phyloP scores from a whole-genome alignment of 2,113 vertebrate genomes.

The Pelobates fuscus region DNA sequence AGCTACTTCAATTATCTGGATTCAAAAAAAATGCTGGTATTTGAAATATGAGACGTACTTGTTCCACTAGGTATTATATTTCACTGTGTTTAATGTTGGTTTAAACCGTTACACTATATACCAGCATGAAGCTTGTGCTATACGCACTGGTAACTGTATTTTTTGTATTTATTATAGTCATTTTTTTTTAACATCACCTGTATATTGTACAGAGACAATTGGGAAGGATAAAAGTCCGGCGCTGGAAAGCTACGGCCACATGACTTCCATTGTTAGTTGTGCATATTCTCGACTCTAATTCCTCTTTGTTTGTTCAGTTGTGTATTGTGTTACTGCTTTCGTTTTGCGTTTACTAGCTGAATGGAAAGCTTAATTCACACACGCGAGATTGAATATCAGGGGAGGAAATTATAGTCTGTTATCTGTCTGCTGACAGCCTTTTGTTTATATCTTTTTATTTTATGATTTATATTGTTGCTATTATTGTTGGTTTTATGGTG shows the following conservation, averaged over 20 bases:
- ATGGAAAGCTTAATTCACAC: conserved; percentile 63
- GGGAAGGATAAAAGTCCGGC: conserved; percentile 47
- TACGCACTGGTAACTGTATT: neutral
- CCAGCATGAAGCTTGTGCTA: too few species aligned
- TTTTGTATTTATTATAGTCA: neutral
- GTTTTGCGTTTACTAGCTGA: conserved; percentile 66
- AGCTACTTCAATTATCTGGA: too few species aligned
- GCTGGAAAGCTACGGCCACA: conserved; percentile 43
- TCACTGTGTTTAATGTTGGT: too few species aligned
- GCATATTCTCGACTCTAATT: conserved; percentile 73
- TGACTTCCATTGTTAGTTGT: conserved; percentile 63
- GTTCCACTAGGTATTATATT: too few species aligned
- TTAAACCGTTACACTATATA: too few species aligned
- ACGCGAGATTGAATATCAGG: conserved; percentile 56
- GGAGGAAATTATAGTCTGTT: conserved; percentile 59
- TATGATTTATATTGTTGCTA: conserved; percentile 2
- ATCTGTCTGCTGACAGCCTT: conserved; percentile 46
- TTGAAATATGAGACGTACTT: too few species aligned
- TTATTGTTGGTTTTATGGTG: conserved; percentile 8
- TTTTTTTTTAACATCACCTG: conserved; percentile 54
- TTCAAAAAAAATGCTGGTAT: too few species aligned
- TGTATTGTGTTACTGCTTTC: conserved; percentile 67
- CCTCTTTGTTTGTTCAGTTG: conserved; percentile 65
- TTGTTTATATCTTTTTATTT: conserved; percentile 51
- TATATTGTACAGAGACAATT: conserved; percentile 47